phyloP scores from a whole-genome alignment of 2,888 invertebrate species.

The Temnothorax unifasciatus region DNA sequence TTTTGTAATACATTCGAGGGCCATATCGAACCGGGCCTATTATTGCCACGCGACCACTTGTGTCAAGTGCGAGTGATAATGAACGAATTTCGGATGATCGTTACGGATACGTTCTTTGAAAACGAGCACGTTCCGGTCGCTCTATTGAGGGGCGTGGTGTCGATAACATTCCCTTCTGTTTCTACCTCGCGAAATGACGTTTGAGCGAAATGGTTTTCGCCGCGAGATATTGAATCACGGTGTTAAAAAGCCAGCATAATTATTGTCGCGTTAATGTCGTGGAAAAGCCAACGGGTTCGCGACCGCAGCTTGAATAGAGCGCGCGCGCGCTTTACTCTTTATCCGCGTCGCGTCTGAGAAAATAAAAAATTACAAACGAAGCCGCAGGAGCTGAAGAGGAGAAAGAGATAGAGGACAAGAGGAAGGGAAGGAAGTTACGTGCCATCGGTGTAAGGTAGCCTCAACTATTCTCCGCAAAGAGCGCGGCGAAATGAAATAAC shows the following conservation, averaged over 20 bases:
- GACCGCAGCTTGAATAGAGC: neutral
- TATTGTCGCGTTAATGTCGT: slow-evolving; percentile 19
- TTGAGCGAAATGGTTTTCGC: neutral
- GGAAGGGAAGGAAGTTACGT: slow-evolving; percentile 30
- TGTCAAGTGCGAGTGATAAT: slow-evolving; percentile 22
- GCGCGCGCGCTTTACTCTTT: slow-evolving; percentile 19
- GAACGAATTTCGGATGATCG: slow-evolving; percentile 10
- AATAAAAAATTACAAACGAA: slow-evolving; percentile 44
- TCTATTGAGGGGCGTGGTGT: neutral
- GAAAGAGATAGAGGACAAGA: neutral
- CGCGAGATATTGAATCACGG: neutral
- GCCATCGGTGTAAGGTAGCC: slow-evolving; percentile 41
- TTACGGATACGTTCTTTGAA: neutral
- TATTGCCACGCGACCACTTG: slow-evolving; percentile 42
- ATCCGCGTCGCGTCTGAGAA: slow-evolving; percentile 41
- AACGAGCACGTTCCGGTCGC: neutral
- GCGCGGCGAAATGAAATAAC: slow-evolving; percentile 72
- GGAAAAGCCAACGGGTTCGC: neutral
- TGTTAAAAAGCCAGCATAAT: slow-evolving; percentile 44
- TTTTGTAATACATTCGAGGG: slow-evolving; percentile 40
- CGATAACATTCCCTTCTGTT: neutral
- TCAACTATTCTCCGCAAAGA: slow-evolving; percentile 46
- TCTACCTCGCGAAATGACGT: neutral
- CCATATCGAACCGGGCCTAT: neutral
- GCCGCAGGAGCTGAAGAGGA: neutral